A percentile compares a stretch with the other conserved stretches of the same genome.
Conservation (phyloP, 2,113 vertebrate species). For the Menidia beryllina region DNA sequence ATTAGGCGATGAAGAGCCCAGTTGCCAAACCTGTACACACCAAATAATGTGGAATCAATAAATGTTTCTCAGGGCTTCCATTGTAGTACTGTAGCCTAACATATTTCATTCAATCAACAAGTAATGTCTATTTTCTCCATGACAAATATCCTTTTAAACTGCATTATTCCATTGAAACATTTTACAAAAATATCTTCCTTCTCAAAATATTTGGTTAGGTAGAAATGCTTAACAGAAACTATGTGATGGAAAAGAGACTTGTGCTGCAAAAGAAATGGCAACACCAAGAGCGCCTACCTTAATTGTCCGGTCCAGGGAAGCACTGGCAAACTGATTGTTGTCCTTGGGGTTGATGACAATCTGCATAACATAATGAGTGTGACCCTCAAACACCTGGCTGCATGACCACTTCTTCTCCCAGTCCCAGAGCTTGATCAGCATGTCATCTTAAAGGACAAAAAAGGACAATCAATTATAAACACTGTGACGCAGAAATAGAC, state of each 20-base stretch:
- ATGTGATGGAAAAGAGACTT: not conserved
- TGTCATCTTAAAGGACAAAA: constrained; percentile 88
- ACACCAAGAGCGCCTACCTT: constrained; percentile 83
- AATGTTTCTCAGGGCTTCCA: not conserved
- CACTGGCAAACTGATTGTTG: constrained; percentile 99
- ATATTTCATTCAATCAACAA: not conserved
- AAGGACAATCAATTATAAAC: constrained; percentile 17
- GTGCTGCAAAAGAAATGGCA: not conserved
- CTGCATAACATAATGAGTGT: constrained; percentile 99
- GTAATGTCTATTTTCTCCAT: not conserved
- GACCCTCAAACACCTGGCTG: constrained; percentile 98
- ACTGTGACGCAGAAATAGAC: not conserved
- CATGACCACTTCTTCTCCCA: constrained; percentile 99
- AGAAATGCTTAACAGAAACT: not conserved
- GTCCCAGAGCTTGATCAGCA: constrained; percentile 99
- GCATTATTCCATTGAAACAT: too few relatives aligned
- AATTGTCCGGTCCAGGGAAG: constrained; percentile 96
- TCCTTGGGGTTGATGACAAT: constrained; percentile 99
- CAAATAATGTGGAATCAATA: not conserved
- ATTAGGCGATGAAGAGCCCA: constrained; percentile 98
- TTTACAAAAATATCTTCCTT: too few relatives aligned
- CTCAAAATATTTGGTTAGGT: too few relatives aligned
- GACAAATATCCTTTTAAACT: not conserved
- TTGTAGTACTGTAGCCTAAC: too few relatives aligned
- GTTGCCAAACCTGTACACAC: constrained; percentile 92